Evolutionary conservation across 2,888 invertebrate genomes (phyloP), one percentile per base, ranked within the genome.

Genomic region (Neelides folsomi): DNA sequence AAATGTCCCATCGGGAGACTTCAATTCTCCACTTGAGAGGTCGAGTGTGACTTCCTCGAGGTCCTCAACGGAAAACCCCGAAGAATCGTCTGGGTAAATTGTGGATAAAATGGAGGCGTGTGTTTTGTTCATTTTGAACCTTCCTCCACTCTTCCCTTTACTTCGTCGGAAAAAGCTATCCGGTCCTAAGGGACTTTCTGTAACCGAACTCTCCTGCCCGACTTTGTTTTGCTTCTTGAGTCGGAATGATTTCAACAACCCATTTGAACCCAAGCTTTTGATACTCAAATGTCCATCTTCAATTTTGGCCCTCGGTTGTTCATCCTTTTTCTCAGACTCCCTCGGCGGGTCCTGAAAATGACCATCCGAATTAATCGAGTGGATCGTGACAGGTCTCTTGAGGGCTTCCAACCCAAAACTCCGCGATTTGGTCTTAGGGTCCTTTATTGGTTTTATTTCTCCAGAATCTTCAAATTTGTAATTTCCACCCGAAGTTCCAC

Each of bases 11-110:
- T 60, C 60, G 9, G 42, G 20, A 5, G 60, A 57, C 38, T 54
- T 57, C 47, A 63, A 53, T 47, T 59, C 49, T 2, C 63, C 63
- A 63, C 59, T 61, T 37, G 44, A 37, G 47, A 63, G 55, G 49
- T 63, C 63, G 38, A 63, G 44, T 19, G 59, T 59, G 49, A 63
- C 60, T 40, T 61, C 54, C 19, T 59, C 59, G 39, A 63, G 57
- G 47, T 63, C 60, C 45, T 53, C 55, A 16, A 37, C 13, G 2
- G 16, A 34, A 15, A 49, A 49, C 12, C 35, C 15, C 19, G 27
- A 13, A 18, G 35, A 13, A 2, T 35, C 18, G 12, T 13, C 47
- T 27, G n/a, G 49, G 20, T 34, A 27, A 36, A 49, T 16, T 34
- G 42, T 42, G 10, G 49, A 49, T n/a, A 49, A 49, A 15, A 49